Base-by-base conservation (phyloP, 2,888 invertebrate species). In the Pollenia griseotomentosa region DNA sequence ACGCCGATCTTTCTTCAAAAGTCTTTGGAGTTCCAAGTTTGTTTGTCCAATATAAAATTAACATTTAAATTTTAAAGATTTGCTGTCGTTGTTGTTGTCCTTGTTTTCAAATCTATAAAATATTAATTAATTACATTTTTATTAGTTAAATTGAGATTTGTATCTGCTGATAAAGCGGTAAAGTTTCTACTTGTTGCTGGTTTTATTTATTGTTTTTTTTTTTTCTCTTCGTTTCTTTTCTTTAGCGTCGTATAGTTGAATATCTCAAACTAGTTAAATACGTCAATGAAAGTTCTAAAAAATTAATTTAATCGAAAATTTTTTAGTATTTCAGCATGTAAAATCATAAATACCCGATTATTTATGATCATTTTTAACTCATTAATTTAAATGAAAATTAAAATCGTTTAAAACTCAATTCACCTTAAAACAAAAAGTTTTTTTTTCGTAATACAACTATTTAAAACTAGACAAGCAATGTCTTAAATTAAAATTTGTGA, bases 51-150 rank as follows among this genome's bases (percentile, higher is more conserved):
- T 33, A 68, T 40, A 23, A 48, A 7, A n/a, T 59, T 79, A 19
- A 23, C 6, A 70, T 73, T 73, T 33, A 33, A 16, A 7, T 53
- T 46, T 66, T 19, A 19, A 23, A 59, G 5, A 53, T 71, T 57
- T 57, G 23, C 65, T 16, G 12, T 11, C 40, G 1, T 51, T 65
- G 12, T 44, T 42, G 12, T 46, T 46, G 46, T 51, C 0, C 19
- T 19, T 61, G 33, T 33, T 59, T 53, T 44, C 0, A 66, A 63
- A 70, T 77, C 80, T 75, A 71, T 80, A 86, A 83, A 87, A 87
- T 87, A 81, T 81, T 78, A 87, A 81, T 84, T 87, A 73, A 87
- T 87, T 87, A 78, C 55, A 81, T 59, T 84, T 87, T 87, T 84
- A 87, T 84, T 78, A 61, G 44, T 46, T 61, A 7, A 81, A 66